A percentile compares a stretch with the other conserved stretches of the same genome.
These are phyloP conservation scores for Mus spicilegus DNA, from an alignment of 2,113 vertebrate species.

Conservation along the genomic window DNA sequence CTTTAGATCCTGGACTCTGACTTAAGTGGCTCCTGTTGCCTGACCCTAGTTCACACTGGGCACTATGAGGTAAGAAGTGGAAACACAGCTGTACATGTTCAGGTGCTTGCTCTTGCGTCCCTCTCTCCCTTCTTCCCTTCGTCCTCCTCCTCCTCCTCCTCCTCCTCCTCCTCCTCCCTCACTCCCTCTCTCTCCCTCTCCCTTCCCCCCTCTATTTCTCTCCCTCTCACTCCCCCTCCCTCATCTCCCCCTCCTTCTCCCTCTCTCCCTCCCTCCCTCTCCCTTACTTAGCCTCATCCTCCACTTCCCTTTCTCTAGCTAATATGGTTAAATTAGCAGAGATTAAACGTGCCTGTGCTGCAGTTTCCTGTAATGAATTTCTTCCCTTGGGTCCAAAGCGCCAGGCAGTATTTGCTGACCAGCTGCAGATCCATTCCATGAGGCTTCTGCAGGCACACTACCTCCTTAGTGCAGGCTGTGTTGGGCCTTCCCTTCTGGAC, in stretches of 20 bases:
- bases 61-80: not conserved
- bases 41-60: not conserved
- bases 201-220: no score
- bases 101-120: no score
- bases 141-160: no score
- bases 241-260: no score
- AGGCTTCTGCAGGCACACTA: not conserved
- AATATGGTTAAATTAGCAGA: not conserved
- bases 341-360: not conserved
- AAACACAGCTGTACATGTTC: not conserved
- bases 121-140: not conserved
- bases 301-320: not conserved
- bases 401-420: not conserved
- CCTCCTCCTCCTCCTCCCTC: no score
- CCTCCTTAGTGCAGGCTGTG: not conserved
- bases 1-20: not conserved
- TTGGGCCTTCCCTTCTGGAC: not conserved
- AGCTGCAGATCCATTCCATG: no score
- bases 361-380: not conserved
- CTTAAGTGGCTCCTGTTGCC: not conserved
- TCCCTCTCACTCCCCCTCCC: no score
- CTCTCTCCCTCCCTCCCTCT: no score
- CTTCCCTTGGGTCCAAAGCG: not conserved
- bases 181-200: no score
- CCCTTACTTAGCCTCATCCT: not conserved